Evolutionary conservation across 2,113 vertebrate genomes (phyloP).

Genomic region (Rynchops niger): DNA sequence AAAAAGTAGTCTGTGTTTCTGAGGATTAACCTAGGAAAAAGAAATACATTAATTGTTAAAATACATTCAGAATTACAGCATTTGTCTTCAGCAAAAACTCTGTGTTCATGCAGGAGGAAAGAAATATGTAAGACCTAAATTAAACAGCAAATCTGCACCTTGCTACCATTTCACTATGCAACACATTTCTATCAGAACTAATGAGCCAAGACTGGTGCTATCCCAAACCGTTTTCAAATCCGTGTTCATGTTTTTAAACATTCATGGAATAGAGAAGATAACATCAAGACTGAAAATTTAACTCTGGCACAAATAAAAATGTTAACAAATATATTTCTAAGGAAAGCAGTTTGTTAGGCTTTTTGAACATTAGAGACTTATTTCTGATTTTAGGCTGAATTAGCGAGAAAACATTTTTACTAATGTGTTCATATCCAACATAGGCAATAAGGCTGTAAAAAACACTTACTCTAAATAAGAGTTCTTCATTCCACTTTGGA

Average conservation of each 20-base stretch:
- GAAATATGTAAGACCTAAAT: background rate
- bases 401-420: background rate
- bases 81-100: background rate
- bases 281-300: background rate
- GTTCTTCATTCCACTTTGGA: constrained; percentile 97
- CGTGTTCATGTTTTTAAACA: background rate
- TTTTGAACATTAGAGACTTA: background rate
- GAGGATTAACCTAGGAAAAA: constrained; percentile 86
- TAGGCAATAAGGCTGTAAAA: background rate
- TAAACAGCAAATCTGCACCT: background rate
- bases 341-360: background rate
- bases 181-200: background rate
- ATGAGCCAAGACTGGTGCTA: background rate
- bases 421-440: background rate
- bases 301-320: background rate
- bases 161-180: background rate
- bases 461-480: constrained; percentile 90
- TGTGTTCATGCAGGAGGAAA: background rate
- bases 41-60: background rate
- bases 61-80: background rate
- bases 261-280: background rate
- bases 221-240: background rate
- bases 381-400: background rate
- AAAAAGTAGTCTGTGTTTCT: constrained; percentile 89
- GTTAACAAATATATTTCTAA: background rate